Evolutionary conservation across 2,113 vertebrate genomes (phyloP).

Genomic region (Climacteris rufus): DNA sequence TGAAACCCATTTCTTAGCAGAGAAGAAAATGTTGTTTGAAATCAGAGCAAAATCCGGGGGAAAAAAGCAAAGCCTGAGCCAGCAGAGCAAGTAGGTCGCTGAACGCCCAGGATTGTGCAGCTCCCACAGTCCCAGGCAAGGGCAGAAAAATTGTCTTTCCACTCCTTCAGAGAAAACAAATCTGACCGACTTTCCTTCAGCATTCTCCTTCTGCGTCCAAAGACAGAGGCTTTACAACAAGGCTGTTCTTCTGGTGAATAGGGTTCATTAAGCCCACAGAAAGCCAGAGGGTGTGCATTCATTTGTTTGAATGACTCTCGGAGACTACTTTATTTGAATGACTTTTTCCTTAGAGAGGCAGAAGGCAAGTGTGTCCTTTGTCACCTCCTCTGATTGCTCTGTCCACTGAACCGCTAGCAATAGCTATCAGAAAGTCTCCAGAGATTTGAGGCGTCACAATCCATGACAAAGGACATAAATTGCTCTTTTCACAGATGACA

Average conservation of each 20-base stretch:
- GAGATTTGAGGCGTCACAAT: conserved; percentile 43
- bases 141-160: neutral
- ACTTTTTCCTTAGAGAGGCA: conserved; percentile 54
- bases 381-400: conserved; percentile 62
- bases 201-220: neutral
- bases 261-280: conserved; percentile 50
- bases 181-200: neutral
- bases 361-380: conserved; percentile 62
- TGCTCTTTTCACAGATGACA: conserved; percentile 65
- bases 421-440: conserved; percentile 48
- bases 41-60: neutral
- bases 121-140: neutral
- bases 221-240: conserved; percentile 12
- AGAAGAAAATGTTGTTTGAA: conserved; percentile 1
- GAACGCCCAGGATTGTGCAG: neutral
- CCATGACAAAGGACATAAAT: conserved; percentile 55
- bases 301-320: conserved; percentile 59
- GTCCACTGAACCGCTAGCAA: conserved; percentile 46
- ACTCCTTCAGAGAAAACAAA: neutral
- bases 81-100: neutral
- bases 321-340: conserved; percentile 57
- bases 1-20: neutral
- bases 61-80: neutral
- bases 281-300: conserved; percentile 62
- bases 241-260: conserved; percentile 17